Percentiles rank a stretch among this genome's conserved stretches.
Conservation (phyloP, 2,888 invertebrate species). For the Apantesis nais region DNA sequence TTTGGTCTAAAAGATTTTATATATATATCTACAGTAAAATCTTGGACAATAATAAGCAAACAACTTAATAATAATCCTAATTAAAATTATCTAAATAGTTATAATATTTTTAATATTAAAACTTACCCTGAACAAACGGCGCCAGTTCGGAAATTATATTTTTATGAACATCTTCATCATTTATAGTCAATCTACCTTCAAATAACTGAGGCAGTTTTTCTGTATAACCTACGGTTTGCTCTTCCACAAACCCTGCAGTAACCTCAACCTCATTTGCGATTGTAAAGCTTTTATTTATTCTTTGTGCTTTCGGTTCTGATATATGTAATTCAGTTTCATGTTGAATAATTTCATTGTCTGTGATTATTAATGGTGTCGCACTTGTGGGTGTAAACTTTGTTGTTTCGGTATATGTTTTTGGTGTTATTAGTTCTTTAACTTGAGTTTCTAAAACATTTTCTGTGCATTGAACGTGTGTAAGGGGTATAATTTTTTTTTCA, state of each 20-base stretch:
- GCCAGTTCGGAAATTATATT: constrained; percentile 71
- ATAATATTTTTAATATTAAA: constrained; percentile 23
- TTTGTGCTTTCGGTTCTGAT: constrained; percentile 61
- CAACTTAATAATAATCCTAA: too few species aligned
- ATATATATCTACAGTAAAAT: too few species aligned
- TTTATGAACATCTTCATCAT: constrained; percentile 49
- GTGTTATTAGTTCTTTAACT: constrained; percentile 59
- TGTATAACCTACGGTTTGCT: constrained; percentile 61
- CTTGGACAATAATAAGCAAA: too few species aligned
- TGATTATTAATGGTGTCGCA: constrained; percentile 68
- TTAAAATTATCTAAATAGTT: too few species aligned
- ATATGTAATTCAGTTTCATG: constrained; percentile 70
- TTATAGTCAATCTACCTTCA: constrained; percentile 62
- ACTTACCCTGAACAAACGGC: constrained; percentile 66
- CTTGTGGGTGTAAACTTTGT: constrained; percentile 64
- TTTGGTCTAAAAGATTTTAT: too few species aligned
- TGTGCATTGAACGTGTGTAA: constrained; percentile 71
- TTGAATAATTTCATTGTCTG: constrained; percentile 69
- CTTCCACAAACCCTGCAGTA: constrained; percentile 66
- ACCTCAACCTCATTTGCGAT: constrained; percentile 67
- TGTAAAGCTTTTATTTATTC: constrained; percentile 60
- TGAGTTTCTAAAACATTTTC: constrained; percentile 68
- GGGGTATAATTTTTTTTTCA: constrained; percentile 63
- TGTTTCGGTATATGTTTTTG: constrained; percentile 54
- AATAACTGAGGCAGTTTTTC: constrained; percentile 48